Evolutionary conservation across 2,888 invertebrate genomes (phyloP), one percentile per base, ranked within the genome.

Genomic region (Furcula furcula): DNA sequence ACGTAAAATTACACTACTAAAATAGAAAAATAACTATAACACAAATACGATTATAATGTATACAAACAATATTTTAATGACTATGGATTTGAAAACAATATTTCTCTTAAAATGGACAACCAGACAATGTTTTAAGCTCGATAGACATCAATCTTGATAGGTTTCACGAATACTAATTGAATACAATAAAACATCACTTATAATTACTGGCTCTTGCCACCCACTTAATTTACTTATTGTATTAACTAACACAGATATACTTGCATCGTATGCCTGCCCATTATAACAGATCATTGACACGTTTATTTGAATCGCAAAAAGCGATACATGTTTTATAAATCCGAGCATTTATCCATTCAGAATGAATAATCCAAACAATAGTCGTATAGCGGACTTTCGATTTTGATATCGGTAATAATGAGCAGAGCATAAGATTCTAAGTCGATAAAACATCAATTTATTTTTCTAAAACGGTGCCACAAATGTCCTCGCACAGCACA

Each of bases 191-290:
- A 50, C 28, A 33, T 40, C 22, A 40, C 53, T 59, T 57, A 59
- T n/a, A 40, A 29, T 30, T 40, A 53, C 29, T 45, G 50, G 44
- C 53, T 40, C 31, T 19, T 26, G 32, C 40, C 51, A 51, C 43
- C 35, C 42, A 55, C 32, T 40, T 48, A 45, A 48, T 56, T 47
- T 51, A 51, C 63, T 60, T 56, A 61, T 58, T 52, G 48, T 53
- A 57, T 52, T 60, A 62, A 57, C 53, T 60, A 62, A 62, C 50
- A 62, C 54, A 51, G 36, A 55, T 41, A 57, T 45, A 43, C 32
- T 34, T 41, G 34, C 32, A 36, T 38, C 34, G 41, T 37, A 46
- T n/a, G n/a, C n/a, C n/a, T n/a, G n/a, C n/a, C n/a, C n/a, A n/a
- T n/a, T n/a, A n/a, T n/a, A n/a, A n/a, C n/a, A n/a, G n/a, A n/a